Evolutionary conservation across 2,797 vertebrate species (phyloP), one percentile per base, ranked within the genome.

Genomic region (Loriculus beryllinus): DNA sequence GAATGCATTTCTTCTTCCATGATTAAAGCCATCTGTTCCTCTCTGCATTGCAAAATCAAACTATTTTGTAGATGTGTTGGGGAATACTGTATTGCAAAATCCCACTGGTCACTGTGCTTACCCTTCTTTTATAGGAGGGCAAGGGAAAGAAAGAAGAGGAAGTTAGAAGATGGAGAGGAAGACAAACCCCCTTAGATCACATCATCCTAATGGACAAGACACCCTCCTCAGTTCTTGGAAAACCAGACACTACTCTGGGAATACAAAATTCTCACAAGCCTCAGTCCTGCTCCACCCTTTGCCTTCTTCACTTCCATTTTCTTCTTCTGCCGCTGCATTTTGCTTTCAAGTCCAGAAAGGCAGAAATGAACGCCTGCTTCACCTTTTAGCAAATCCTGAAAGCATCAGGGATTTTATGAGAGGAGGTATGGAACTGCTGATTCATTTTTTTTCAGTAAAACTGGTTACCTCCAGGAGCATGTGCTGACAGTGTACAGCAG

Each of bases 191-290:
- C 72, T 81, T 84, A 70, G 68, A 60, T 70, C 60, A 51, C 26
- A 63, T 67, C n/a, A 60, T 60, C 63, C 28, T 88, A 76, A 85
- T 25, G 45, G 23, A 86, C 65, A 70, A 86, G 69, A 69, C 5
- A 51, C 37, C 13, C 7, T 33, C 1, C 29, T 64, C 59, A 45
- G 11, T 42, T 86, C 69, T 39, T 84, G 60, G 83, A 86, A 86
- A 95, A 79, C 16, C 37, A 95, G 48, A 60, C 1, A 1, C 19
- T 79, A 11, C 33, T 76, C 33, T 56, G 74, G 71, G 82, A 94
- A 83, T 60, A 92, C 12, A 56, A 87, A 93, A 89, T 90, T 96
- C 95, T 96, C 77, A 96, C 92, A 90, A 56, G 92, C 16, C 33
- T 84, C 74, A 43, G 33, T 74, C 82, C 92, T 64, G 54, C 56